Evolutionary conservation across 1,140 invertebrate species (phyloP).

Genomic region (Drosophila aff.): DNA sequence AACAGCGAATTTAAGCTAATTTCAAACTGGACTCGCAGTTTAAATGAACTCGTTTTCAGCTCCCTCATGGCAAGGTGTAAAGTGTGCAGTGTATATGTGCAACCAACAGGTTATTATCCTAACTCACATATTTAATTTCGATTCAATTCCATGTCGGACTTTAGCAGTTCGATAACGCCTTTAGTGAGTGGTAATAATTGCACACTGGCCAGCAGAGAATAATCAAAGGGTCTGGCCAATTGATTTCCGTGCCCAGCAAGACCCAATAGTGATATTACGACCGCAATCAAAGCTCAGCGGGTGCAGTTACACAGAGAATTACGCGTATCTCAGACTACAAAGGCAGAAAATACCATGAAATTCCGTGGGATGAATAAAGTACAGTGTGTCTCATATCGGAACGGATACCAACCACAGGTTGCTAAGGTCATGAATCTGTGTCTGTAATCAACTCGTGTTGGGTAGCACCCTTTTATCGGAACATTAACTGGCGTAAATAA

Average conservation of each 20-base stretch:
- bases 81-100: neutral
- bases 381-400: slow-evolving; percentile 12
- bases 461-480: slow-evolving; percentile 15
- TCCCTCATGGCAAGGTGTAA: slow-evolving; percentile 7
- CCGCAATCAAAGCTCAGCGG: slow-evolving; percentile 31
- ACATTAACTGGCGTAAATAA: slow-evolving; percentile 3
- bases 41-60: slow-evolving; percentile 23
- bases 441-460: slow-evolving; percentile 5
- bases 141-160: neutral
- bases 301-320: slow-evolving; percentile 16
- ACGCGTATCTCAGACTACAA: neutral
- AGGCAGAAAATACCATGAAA: neutral
- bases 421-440: slow-evolving; percentile 14
- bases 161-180: slow-evolving; percentile 6
- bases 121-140: slow-evolving; percentile 1
- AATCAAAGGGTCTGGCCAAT: slow-evolving; percentile 16
- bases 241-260: slow-evolving; percentile 46
- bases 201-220: slow-evolving; percentile 11
- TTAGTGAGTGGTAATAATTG: slow-evolving; percentile 45
- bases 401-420: neutral
- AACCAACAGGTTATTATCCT: slow-evolving; percentile 7
- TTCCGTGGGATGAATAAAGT: neutral
- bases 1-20: slow-evolving; percentile 11
- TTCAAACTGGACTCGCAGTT: slow-evolving; percentile 7
- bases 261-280: slow-evolving; percentile 1